Base-by-base conservation (phyloP, 2,797 vertebrate species). In the Hybognathus amarus region DNA sequence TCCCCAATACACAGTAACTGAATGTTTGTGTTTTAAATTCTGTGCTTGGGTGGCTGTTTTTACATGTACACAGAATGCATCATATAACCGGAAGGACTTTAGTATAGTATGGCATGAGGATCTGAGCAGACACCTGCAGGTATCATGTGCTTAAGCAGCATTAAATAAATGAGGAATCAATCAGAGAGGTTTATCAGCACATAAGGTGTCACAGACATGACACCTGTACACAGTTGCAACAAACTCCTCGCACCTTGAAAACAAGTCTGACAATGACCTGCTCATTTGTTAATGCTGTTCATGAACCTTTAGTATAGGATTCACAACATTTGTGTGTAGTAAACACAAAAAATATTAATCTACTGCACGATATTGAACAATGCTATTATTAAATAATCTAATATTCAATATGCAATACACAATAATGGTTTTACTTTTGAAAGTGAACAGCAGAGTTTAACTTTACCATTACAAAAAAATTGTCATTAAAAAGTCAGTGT, bases 141-240 rank as follows among this genome's bases (percentile, higher is more conserved):
- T 82, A 76, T 83, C 78, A 83, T 87, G 59, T 85, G 80, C 81
- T 88, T 89, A 88, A 87, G 87, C 67, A 84, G 86, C 85, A 89
- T 89, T 87, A 84, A 89, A 87, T 87, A 86, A 88, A 66, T 67
- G 88, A 59, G 56, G 59, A 82, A 86, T 75, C 73, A 82, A 86
- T 75, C 73, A 63, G 42, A 75, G 42, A 75, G 82, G 70, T 87
- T 83, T 83, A 83, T 85, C 61, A 76, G 83, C 59, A 30, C 77
- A 75, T 78, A 52, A 83, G 74, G 84, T 73, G 24, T 79, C 77
- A 68, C 80, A 86, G 89, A 56, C 33, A 9, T 87, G 83, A 89
- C 85, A 85, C 64, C 77, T 88, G 83, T 83, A 87, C 79, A 83
- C 38, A 47, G 52, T 20, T 15, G 50, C 56, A 36, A 71, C n/a